Percentiles rank a stretch among this genome's conserved stretches.
These are phyloP conservation scores for Botia almorhae DNA, from an alignment of 2,797 vertebrate species.

Conservation along the genomic window DNA sequence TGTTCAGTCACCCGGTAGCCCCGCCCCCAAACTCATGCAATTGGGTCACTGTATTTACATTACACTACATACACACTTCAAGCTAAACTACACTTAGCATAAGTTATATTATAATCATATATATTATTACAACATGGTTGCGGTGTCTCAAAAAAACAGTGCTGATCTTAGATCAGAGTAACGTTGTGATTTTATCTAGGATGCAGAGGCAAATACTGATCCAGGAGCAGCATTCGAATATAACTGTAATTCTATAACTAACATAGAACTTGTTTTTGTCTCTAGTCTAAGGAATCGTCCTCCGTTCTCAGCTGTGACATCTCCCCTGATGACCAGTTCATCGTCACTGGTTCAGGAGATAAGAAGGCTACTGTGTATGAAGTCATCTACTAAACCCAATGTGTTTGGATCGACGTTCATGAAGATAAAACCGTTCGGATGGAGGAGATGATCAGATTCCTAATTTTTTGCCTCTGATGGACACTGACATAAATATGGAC, in stretches of 20 bases:
- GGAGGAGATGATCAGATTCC: slow-evolving; percentile 11
- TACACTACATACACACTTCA: too few relatives aligned
- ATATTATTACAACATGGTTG: too few relatives aligned
- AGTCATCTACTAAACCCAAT: slow-evolving; percentile 84
- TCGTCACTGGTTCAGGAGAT: slow-evolving; percentile 86
- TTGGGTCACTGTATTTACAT: too few relatives aligned
- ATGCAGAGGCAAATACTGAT: not conserved
- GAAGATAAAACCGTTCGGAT: slow-evolving; percentile 2
- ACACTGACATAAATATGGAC: slow-evolving; percentile 29
- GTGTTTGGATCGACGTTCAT: slow-evolving; percentile 53
- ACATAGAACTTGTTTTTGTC: slow-evolving; percentile 69
- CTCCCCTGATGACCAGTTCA: slow-evolving; percentile 86
- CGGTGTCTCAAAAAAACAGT: too few relatives aligned
- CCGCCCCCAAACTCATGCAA: too few relatives aligned
- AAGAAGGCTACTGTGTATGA: slow-evolving; percentile 94
- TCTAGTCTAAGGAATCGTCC: slow-evolving; percentile 84
- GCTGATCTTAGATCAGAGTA: not conserved
- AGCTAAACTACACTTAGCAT: too few relatives aligned
- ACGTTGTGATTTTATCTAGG: not conserved
- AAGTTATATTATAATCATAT: too few relatives aligned
- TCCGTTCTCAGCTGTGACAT: slow-evolving; percentile 86
- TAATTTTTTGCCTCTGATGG: slow-evolving; percentile 27
- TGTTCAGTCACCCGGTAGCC: too few relatives aligned
- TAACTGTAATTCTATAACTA: slow-evolving; percentile 25
- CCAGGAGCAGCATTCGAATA: not conserved